These are phyloP conservation scores for Heliconius sara DNA, from an alignment of 2,888 invertebrate species.

Conservation along the genomic window DNA sequence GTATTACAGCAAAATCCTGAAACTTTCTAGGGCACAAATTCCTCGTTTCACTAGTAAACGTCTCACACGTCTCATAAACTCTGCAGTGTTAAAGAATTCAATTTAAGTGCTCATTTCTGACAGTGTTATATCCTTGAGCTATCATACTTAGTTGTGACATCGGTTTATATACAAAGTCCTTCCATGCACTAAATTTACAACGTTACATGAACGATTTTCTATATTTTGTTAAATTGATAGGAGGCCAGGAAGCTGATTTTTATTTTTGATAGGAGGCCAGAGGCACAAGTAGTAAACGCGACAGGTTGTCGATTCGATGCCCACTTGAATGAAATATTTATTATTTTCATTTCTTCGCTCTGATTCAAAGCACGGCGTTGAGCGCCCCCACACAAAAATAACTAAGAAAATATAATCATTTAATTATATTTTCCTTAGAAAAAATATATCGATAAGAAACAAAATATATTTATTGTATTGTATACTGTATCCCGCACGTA, in stretches of 20 bases:
- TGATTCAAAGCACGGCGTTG: too few species aligned
- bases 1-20: background rate
- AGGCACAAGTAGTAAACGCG: too few species aligned
- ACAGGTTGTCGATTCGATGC: too few species aligned
- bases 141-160: constrained; percentile 12
- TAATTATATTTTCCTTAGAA: too few species aligned
- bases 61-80: constrained; percentile 13
- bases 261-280: background rate
- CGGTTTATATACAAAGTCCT: constrained; percentile 15
- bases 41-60: background rate
- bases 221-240: background rate
- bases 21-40: too few species aligned
- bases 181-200: background rate
- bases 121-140: constrained; percentile 13
- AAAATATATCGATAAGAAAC: too few species aligned
- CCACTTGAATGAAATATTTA: background rate
- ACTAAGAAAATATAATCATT: too few species aligned
- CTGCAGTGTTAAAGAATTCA: constrained; percentile 24
- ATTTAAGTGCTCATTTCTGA: constrained; percentile 16
- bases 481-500: too few species aligned
- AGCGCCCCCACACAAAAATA: too few species aligned
- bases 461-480: too few species aligned
- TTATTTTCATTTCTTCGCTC: too few species aligned
- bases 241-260: too few species aligned
- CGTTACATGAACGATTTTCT: background rate